Percentiles rank a stretch among this genome's conserved stretches.
phyloP scores from a whole-genome alignment of 1,140 invertebrate genomes.

The Aleiodes sp. region DNA sequence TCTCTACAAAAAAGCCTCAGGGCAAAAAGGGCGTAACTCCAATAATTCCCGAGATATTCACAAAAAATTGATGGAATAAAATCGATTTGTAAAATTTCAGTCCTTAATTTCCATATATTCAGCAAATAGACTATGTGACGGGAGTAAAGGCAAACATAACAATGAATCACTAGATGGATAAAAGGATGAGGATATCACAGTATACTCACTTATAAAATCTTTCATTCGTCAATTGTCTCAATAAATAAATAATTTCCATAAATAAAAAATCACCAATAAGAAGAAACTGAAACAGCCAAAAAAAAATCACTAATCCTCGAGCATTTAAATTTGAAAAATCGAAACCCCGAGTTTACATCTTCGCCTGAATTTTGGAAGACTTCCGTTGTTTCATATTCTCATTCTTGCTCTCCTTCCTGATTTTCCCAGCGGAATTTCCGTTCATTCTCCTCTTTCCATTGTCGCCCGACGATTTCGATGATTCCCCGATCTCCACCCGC shows the following conservation, averaged over 20 bases:
- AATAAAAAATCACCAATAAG: too few species aligned
- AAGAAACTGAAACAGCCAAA: too few species aligned
- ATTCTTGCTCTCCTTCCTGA: neutral
- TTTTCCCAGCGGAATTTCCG: neutral
- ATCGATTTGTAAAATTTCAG: too few species aligned
- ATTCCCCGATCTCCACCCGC: slow-evolving; percentile 43
- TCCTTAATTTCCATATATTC: too few species aligned
- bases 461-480: slow-evolving; percentile 33
- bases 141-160: neutral
- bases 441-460: neutral
- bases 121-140: slow-evolving; percentile 4
- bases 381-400: neutral
- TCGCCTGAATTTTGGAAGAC: neutral
- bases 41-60: too few species aligned
- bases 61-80: too few species aligned
- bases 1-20: too few species aligned
- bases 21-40: too few species aligned
- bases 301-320: neutral
- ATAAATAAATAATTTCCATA: too few species aligned
- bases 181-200: slow-evolving; percentile 3
- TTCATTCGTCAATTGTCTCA: neutral
- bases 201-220: neutral
- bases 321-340: neutral
- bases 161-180: slow-evolving; percentile 4
- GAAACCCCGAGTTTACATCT: neutral